These are phyloP conservation scores for Phanerotoma sp. DNA, from an alignment of 2,888 invertebrate genomes.

Conservation along the genomic window DNA sequence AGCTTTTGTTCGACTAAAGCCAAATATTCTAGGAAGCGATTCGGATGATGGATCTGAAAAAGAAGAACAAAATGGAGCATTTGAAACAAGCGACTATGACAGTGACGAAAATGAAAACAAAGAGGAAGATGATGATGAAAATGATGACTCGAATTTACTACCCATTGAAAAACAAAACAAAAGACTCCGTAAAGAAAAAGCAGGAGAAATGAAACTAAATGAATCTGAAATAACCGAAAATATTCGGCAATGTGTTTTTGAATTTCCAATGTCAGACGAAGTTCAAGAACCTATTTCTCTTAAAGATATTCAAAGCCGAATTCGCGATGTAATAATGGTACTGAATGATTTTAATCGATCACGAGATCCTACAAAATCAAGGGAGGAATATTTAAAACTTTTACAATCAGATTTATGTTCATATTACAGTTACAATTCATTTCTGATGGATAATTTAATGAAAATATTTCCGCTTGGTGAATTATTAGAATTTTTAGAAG, in stretches of 20 bases:
- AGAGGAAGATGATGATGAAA: constrained; percentile 56
- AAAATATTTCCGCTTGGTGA: constrained; percentile 85
- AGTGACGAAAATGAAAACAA: constrained; percentile 46
- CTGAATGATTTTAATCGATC: constrained; percentile 76
- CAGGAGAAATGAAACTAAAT: constrained; percentile 64
- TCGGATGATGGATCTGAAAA: constrained; percentile 2
- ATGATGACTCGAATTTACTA: constrained; percentile 67
- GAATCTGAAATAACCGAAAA: constrained; percentile 83
- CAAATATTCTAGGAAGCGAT: constrained; percentile 3
- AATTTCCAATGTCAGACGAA: constrained; percentile 77
- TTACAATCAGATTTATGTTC: constrained; percentile 83
- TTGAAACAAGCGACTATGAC: constrained; percentile 51
- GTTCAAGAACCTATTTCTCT: constrained; percentile 69
- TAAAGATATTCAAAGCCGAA: constrained; percentile 84
- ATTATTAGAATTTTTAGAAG: constrained; percentile 91
- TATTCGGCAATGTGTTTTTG: constrained; percentile 73
- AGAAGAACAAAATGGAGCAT: constrained; percentile 44
- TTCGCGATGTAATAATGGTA: constrained; percentile 80
- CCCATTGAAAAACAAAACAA: constrained; percentile 86
- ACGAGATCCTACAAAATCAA: constrained; percentile 67
- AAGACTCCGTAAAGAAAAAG: constrained; percentile 73
- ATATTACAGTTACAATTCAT: constrained; percentile 97
- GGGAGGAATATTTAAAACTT: constrained; percentile 80
- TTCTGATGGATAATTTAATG: constrained; percentile 89
- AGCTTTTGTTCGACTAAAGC: constrained; percentile 28